Percentiles rank a stretch among this genome's conserved stretches.
phyloP scores from a whole-genome alignment of 1,140 invertebrate species.

The Maconellicoccus hirsutus region DNA sequence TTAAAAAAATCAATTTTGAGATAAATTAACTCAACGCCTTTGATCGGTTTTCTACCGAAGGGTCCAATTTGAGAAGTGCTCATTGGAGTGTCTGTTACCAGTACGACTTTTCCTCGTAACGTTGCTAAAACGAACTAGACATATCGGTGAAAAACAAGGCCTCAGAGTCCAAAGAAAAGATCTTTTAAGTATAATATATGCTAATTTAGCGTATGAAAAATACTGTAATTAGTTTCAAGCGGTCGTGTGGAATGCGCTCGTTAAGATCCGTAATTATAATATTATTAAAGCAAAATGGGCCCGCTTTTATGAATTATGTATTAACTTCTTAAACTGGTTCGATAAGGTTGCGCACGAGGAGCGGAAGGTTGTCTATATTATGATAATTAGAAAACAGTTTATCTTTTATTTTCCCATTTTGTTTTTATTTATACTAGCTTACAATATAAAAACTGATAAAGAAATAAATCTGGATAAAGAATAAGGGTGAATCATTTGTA shows the following conservation, averaged over 20 bases:
- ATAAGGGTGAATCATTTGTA: too few species aligned
- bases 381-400: conserved; percentile 14
- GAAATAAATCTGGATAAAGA: neutral
- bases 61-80: too few species aligned
- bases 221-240: conserved; percentile 13
- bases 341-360: conserved; percentile 15
- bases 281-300: conserved; percentile 19
- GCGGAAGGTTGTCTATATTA: conserved; percentile 11
- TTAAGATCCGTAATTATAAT: conserved; percentile 18
- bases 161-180: neutral
- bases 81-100: too few species aligned
- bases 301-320: conserved; percentile 20
- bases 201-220: conserved; percentile 16
- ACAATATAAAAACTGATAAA: neutral
- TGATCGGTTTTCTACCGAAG: too few species aligned
- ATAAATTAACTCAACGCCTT: too few species aligned
- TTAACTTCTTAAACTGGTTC: conserved; percentile 17
- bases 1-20: too few species aligned
- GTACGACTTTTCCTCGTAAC: too few species aligned
- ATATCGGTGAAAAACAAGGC: too few species aligned
- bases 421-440: neutral
- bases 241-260: conserved; percentile 18
- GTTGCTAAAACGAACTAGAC: too few species aligned
- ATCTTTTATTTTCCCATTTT: conserved; percentile 18
- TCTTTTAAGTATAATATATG: conserved; percentile 12